A percentile compares a stretch with the other conserved stretches of the same genome.
These are phyloP conservation scores for Meliscaeva auricollis DNA, from an alignment of 2,888 invertebrate species.

Conservation along the genomic window DNA sequence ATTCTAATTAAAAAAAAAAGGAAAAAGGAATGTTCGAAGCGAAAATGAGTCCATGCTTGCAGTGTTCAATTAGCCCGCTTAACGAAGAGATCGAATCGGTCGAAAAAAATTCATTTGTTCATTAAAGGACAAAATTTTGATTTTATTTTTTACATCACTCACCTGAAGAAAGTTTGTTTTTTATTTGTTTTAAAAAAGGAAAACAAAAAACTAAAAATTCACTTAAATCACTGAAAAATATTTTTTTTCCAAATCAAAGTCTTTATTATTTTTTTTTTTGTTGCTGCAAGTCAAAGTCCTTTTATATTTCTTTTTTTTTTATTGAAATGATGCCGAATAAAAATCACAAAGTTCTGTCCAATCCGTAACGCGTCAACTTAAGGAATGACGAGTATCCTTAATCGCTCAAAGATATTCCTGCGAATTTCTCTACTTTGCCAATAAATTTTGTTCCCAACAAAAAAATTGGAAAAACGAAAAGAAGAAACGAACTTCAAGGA, in stretches of 20 bases:
- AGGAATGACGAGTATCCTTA: slow-evolving; percentile 73
- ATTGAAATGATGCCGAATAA: slow-evolving; percentile 3
- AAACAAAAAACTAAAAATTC: background rate
- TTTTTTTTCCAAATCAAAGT: background rate
- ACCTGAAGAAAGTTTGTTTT: slow-evolving; percentile 54
- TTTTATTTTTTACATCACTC: slow-evolving; percentile 53
- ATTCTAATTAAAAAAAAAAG: slow-evolving; percentile 68
- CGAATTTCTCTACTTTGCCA: slow-evolving; percentile 59
- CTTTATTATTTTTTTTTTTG: slow-evolving; percentile 19
- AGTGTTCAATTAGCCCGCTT: slow-evolving; percentile 75
- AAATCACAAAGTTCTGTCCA: slow-evolving; percentile 63
- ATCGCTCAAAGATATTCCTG: slow-evolving; percentile 67
- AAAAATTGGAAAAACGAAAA: background rate
- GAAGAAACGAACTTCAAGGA: slow-evolving; percentile 48
- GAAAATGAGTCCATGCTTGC: slow-evolving; percentile 73
- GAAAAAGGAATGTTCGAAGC: slow-evolving; percentile 63
- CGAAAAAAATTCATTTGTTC: slow-evolving; percentile 10
- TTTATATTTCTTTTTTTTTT: background rate
- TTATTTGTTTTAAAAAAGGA: slow-evolving; percentile 6
- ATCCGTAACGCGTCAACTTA: slow-evolving; percentile 74
- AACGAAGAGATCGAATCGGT: slow-evolving; percentile 66
- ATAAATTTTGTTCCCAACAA: slow-evolving; percentile 37
- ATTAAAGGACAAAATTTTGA: background rate
- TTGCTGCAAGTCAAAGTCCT: slow-evolving; percentile 30
- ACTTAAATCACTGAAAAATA: slow-evolving; percentile 24